A percentile compares a stretch with the other conserved stretches of the same genome.
Conservation (phyloP, 2,888 invertebrate species). For the Lithodes maja region DNA sequence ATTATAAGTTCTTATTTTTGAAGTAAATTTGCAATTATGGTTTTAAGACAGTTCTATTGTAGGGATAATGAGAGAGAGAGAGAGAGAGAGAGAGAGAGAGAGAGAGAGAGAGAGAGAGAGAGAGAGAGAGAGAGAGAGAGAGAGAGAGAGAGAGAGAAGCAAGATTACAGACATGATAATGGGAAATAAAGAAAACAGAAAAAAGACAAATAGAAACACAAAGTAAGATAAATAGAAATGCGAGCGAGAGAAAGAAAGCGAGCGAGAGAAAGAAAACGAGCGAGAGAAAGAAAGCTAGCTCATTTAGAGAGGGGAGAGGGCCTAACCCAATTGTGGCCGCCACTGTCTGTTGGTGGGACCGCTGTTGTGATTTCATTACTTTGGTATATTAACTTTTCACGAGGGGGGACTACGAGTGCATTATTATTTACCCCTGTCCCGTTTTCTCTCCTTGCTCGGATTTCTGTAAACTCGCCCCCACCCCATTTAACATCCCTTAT, state of each 20-base stretch:
- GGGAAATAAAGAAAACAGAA: background rate
- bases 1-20: too few relatives aligned
- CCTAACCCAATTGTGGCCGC: constrained; percentile 15
- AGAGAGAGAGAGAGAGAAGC: background rate
- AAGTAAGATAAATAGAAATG: background rate
- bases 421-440: background rate
- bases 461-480: too few relatives aligned
- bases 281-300: background rate
- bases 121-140: background rate
- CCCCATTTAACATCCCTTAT: too few relatives aligned
- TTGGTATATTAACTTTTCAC: constrained; percentile 55
- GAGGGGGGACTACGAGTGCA: background rate
- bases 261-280: background rate
- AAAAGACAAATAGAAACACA: background rate
- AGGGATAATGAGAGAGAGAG: background rate
- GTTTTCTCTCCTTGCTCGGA: background rate
- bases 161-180: background rate
- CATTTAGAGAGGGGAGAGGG: background rate
- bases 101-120: background rate
- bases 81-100: background rate
- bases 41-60: too few relatives aligned
- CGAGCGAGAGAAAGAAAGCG: background rate
- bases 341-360: background rate
- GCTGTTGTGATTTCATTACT: constrained; percentile 55
- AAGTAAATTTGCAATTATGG: too few relatives aligned